Percentiles rank a stretch among this genome's conserved stretches.
Evolutionary conservation across 1,140 invertebrate species (phyloP).

Genomic region (Andrena cerasifolii): DNA sequence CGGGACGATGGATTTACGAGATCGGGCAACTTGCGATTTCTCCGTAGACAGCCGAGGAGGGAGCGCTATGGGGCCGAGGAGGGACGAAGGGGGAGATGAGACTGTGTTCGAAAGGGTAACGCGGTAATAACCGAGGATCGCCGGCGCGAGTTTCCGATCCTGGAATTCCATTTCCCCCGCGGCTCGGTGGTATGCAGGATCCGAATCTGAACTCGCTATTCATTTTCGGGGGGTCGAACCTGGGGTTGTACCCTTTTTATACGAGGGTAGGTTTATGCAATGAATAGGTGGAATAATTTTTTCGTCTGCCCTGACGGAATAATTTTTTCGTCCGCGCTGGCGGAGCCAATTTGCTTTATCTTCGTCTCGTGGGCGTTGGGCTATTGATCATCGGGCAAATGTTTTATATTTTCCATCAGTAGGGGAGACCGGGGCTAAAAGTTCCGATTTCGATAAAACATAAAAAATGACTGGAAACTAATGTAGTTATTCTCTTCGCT

Average conservation of each 20-base stretch:
- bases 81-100: not conserved
- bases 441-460: too few relatives aligned
- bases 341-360: too few relatives aligned
- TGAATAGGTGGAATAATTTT: not conserved
- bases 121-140: conserved; percentile 29
- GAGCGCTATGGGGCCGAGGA: not conserved
- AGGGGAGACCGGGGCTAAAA: too few relatives aligned
- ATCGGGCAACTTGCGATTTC: conserved; percentile 4
- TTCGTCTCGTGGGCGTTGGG: not conserved
- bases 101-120: conserved; percentile 27
- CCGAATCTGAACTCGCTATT: not conserved
- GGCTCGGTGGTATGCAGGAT: not conserved
- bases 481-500: too few relatives aligned
- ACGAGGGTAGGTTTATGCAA: not conserved
- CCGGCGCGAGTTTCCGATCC: not conserved
- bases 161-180: conserved; percentile 9
- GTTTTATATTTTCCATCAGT: too few relatives aligned
- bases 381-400: too few relatives aligned
- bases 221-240: not conserved
- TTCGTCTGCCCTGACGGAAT: too few relatives aligned
- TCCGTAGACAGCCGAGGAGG: too few relatives aligned
- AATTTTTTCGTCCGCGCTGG: too few relatives aligned
- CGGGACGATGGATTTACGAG: conserved; percentile 36
- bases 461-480: too few relatives aligned
- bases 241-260: not conserved